Conservation (phyloP, 2,113 vertebrate species). For the Charadrius vociferus region DNA sequence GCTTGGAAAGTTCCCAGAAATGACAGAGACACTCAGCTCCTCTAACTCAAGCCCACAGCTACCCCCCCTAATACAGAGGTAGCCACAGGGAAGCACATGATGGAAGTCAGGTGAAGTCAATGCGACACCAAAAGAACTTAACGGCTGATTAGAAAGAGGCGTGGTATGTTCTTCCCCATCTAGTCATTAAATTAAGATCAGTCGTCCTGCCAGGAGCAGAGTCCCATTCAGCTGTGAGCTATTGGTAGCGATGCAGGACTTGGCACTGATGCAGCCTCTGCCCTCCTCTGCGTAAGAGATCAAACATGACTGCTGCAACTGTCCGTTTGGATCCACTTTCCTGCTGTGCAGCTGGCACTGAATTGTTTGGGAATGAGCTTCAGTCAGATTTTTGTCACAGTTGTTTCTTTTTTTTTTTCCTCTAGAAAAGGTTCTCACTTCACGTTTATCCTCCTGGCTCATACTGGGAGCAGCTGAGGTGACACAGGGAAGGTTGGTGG, state of each 20-base stretch:
- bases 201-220: neutral
- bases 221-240: neutral
- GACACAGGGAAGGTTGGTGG: neutral
- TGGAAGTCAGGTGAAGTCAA: neutral
- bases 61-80: neutral
- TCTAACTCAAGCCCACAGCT: neutral
- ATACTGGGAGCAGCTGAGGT: neutral
- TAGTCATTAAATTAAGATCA: slow-evolving; percentile 15
- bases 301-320: slow-evolving; percentile 43
- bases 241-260: neutral
- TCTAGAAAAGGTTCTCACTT: slow-evolving; percentile 1
- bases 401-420: neutral
- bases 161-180: neutral
- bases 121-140: neutral
- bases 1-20: slow-evolving; percentile 28
- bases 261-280: slow-evolving; percentile 31
- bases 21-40: slow-evolving; percentile 15
- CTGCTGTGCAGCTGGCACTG: slow-evolving; percentile 46
- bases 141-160: neutral
- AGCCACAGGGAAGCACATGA: neutral
- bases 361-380: slow-evolving; percentile 25
- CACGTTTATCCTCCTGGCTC: slow-evolving; percentile 5
- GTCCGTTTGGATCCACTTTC: neutral
- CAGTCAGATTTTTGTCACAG: slow-evolving; percentile 42
- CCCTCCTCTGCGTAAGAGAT: slow-evolving; percentile 5